Evolutionary conservation across 64 coral and sea anemone species (phyloP).

Genomic region (Montipora sp.): DNA sequence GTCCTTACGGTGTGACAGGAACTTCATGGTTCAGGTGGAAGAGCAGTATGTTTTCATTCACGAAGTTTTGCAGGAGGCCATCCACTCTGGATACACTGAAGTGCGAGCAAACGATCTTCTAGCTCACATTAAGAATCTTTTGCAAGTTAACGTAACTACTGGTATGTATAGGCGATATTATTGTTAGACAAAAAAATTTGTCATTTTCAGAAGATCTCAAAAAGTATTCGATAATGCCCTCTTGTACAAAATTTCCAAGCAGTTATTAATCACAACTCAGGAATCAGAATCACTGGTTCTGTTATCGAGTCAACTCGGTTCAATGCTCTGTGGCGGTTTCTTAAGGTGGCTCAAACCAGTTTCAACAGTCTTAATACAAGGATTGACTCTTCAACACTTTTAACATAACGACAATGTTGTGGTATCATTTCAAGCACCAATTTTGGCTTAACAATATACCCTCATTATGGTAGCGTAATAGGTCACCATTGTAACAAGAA

Average conservation of each 20-base stretch:
- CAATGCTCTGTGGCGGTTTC: too few relatives aligned
- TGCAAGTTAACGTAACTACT: constrained; percentile 64
- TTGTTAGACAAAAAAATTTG: neutral
- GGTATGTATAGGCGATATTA: constrained; percentile 15
- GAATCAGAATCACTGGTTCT: too few relatives aligned
- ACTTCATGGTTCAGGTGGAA: constrained; percentile 94
- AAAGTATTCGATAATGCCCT: too few relatives aligned
- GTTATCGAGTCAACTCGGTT: too few relatives aligned
- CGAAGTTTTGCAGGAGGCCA: constrained; percentile 83
- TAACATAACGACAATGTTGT: too few relatives aligned
- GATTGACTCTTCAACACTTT: too few relatives aligned
- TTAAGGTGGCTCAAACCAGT: too few relatives aligned
- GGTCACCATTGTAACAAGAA: too few relatives aligned
- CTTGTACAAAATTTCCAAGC: neutral
- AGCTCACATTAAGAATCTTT: constrained; percentile 51
- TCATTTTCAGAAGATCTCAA: neutral
- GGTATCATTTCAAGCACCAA: too few relatives aligned
- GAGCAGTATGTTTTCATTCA: constrained; percentile 96
- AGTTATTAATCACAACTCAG: neutral
- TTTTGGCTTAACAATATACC: too few relatives aligned
- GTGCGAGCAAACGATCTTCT: constrained; percentile 78
- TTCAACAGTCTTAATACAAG: too few relatives aligned
- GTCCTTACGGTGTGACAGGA: constrained; percentile 78
- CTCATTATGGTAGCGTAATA: too few relatives aligned
- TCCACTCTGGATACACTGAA: constrained; percentile 87